These are phyloP conservation scores for Ctenosaura bakeri DNA, from an alignment of 2,797 vertebrate genomes.

Conservation along the genomic window DNA sequence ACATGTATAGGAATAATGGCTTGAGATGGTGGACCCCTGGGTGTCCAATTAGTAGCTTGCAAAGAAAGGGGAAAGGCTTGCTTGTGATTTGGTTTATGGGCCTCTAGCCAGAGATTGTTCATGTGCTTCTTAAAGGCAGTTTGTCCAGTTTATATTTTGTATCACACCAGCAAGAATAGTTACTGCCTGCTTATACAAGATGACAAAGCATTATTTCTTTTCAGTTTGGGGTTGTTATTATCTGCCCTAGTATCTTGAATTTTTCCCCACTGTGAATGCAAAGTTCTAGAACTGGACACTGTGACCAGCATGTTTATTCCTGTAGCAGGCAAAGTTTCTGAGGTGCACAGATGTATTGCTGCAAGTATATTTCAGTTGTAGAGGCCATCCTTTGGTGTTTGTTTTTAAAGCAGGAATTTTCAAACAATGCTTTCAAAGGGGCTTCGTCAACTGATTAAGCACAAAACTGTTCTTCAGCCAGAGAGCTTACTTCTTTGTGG, in stretches of 20 bases:
- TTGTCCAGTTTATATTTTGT: neutral
- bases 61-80: neutral
- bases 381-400: neutral
- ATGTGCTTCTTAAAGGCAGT: neutral
- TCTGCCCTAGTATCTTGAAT: neutral
- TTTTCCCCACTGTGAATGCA: neutral
- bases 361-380: neutral
- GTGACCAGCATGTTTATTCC: neutral
- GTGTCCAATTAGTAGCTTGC: neutral
- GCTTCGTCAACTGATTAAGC: accelerated
- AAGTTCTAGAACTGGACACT: neutral
- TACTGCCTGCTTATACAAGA: neutral
- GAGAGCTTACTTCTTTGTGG: accelerated
- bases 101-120: neutral
- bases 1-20: neutral
- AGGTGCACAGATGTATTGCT: neutral
- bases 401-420: neutral
- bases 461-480: neutral
- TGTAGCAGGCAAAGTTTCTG: neutral
- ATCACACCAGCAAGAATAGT: neutral
- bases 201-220: neutral
- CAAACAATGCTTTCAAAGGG: neutral
- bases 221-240: neutral
- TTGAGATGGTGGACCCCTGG: neutral
- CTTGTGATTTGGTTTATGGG: neutral